Conservation (phyloP, 2,888 invertebrate species). For the Ochropleura leucogaster region DNA sequence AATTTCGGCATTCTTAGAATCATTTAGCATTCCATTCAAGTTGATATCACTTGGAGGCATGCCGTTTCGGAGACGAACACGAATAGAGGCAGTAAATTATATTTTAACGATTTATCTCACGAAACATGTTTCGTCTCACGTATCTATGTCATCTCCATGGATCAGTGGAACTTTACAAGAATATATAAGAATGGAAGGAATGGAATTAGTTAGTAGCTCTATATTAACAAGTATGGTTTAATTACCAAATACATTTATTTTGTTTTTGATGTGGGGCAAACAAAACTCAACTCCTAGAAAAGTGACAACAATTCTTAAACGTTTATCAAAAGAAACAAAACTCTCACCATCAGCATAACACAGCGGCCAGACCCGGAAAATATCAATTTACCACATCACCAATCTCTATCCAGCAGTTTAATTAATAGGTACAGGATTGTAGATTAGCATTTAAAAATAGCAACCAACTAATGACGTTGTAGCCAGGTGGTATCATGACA, state of each 20-base stretch:
- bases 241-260: not conserved
- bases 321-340: not conserved
- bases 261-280: not conserved
- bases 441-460: constrained; percentile 17
- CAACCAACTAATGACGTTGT: not conserved
- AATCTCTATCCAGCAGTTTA: not conserved
- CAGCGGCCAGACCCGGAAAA: not conserved
- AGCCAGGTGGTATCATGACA: not conserved
- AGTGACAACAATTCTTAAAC: not conserved
- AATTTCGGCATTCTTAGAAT: constrained; percentile 1
- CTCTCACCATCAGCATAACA: not conserved
- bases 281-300: not conserved
- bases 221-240: not conserved
- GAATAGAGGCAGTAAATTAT: constrained; percentile 7
- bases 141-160: constrained; percentile 6
- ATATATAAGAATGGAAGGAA: not conserved
- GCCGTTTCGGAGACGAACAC: not conserved
- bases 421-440: constrained; percentile 1
- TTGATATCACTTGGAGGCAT: not conserved
- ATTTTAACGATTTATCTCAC: constrained; percentile 6
- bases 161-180: constrained; percentile 7
- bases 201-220: not conserved
- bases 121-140: constrained; percentile 18
- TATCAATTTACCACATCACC: not conserved
- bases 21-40: constrained; percentile 25